Conservation (phyloP, 2,888 invertebrate genomes). For the Trachelus iudaicus region DNA sequence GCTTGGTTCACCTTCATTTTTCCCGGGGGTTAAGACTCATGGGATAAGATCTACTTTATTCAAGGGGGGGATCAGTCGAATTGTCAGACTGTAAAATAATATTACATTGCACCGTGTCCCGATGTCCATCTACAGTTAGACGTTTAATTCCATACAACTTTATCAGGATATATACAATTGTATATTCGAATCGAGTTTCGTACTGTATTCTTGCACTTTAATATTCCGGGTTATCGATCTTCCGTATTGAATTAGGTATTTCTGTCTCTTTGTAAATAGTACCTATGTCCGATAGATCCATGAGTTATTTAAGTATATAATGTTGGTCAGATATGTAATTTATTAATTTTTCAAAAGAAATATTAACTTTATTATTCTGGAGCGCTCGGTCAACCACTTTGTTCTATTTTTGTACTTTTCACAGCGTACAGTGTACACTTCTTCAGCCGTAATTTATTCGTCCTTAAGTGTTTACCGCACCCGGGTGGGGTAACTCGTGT, state of each 20-base stretch:
- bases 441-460: neutral
- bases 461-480: neutral
- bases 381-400: neutral
- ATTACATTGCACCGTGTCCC: too few relatives aligned
- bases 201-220: neutral
- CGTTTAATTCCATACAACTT: too few relatives aligned
- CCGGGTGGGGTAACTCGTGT: constrained; percentile 1
- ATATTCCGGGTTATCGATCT: neutral
- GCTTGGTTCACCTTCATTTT: neutral
- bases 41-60: neutral
- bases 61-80: too few relatives aligned
- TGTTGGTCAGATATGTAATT: neutral
- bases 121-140: too few relatives aligned
- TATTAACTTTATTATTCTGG: neutral
- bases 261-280: neutral
- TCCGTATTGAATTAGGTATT: neutral
- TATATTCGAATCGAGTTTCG: neutral
- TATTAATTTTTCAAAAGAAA: neutral
- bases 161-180: neutral
- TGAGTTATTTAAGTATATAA: neutral
- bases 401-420: neutral
- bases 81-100: too few relatives aligned
- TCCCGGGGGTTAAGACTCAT: neutral
- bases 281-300: neutral
- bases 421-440: neutral